A percentile compares a stretch with the other conserved stretches of the same genome.
Conservation (phyloP, 2,113 vertebrate species). For the Picathartes gymnocephalus region DNA sequence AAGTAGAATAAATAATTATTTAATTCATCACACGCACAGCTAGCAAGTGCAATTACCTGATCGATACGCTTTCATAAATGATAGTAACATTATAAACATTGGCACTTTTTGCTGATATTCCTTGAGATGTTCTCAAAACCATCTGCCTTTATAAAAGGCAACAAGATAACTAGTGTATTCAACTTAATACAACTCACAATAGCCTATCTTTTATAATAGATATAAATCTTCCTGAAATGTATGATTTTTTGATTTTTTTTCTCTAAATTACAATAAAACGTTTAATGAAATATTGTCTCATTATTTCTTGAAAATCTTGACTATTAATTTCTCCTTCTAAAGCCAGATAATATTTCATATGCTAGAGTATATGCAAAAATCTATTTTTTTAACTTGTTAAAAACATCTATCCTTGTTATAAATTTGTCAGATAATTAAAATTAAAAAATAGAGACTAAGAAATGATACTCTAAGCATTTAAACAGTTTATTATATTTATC, state of each 20-base stretch:
- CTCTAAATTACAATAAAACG: not conserved
- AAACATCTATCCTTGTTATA: not conserved
- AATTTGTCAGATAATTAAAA: not conserved
- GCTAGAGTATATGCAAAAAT: not conserved
- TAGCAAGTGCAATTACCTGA: not conserved
- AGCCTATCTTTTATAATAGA: not conserved
- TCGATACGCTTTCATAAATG: not conserved
- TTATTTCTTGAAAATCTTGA: slow-evolving; percentile 10
- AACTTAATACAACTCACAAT: not conserved
- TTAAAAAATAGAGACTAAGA: not conserved
- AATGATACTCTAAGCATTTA: not conserved
- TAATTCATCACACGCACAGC: not conserved
- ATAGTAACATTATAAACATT: not conserved
- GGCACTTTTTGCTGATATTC: not conserved
- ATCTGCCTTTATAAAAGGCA: not conserved
- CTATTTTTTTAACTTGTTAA: not conserved
- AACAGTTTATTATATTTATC: not conserved
- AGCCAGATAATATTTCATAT: not conserved
- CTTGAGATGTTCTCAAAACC: not conserved
- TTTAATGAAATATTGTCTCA: not conserved
- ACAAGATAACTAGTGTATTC: not conserved
- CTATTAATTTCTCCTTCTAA: not conserved
- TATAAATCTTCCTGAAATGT: not conserved
- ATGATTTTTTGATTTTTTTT: not conserved
- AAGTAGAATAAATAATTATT: not conserved